phyloP scores from a whole-genome alignment of 2,113 vertebrate genomes.

The Pandion haliaetus region DNA sequence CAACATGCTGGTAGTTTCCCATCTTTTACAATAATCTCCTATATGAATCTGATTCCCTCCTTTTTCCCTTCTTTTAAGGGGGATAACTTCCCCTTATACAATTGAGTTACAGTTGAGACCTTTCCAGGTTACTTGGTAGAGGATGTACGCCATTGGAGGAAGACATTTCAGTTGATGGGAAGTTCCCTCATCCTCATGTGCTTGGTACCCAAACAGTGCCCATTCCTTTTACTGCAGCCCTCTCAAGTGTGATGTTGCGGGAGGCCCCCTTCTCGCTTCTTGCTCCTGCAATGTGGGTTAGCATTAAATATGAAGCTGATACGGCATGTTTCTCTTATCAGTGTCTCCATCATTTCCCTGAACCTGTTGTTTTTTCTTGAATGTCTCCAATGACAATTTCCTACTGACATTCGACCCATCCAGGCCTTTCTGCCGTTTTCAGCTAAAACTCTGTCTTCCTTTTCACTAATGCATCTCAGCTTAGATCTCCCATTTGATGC shows the following conservation, averaged over 20 bases:
- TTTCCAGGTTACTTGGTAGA: background rate
- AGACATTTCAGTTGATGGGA: background rate
- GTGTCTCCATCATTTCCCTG: background rate
- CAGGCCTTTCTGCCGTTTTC: background rate
- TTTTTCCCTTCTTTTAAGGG: background rate
- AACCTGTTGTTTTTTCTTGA: background rate
- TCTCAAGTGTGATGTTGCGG: background rate
- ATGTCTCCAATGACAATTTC: background rate
- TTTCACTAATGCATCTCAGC: background rate
- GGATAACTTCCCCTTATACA: background rate
- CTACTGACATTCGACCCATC: background rate
- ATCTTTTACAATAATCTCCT: background rate
- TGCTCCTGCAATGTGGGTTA: background rate
- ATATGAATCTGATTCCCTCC: background rate
- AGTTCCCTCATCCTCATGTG: background rate
- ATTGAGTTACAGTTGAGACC: background rate
- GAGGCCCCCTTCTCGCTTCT: background rate
- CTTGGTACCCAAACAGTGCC: background rate
- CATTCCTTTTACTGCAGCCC: background rate
- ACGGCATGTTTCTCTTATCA: background rate
- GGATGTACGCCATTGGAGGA: accelerated
- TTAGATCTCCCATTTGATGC: background rate
- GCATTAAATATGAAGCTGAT: background rate
- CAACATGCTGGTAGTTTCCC: background rate
- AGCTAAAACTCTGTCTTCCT: background rate